These are phyloP conservation scores for Craniophora ligustri DNA, from an alignment of 2,888 invertebrate species.

Conservation along the genomic window DNA sequence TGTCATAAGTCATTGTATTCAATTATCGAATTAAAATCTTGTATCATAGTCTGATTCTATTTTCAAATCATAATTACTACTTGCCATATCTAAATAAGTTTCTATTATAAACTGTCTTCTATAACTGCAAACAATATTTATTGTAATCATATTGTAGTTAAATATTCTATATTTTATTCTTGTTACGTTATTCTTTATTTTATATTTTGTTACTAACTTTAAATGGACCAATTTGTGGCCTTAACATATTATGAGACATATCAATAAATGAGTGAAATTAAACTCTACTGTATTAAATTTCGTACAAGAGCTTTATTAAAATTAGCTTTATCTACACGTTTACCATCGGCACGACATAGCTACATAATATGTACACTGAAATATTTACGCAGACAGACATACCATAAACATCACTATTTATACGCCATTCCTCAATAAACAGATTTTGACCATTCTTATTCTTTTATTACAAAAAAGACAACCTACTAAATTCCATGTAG, in stretches of 20 bases:
- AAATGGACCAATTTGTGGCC: slow-evolving; percentile 62
- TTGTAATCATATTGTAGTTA: slow-evolving; percentile 44
- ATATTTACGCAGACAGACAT: slow-evolving; percentile 57
- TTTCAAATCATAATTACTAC: slow-evolving; percentile 16
- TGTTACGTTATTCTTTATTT: slow-evolving; percentile 50
- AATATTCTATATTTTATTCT: slow-evolving; percentile 51
- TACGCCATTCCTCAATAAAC: slow-evolving; percentile 81
- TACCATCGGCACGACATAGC: slow-evolving; percentile 60
- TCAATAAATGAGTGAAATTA: slow-evolving; percentile 56
- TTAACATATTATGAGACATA: slow-evolving; percentile 59
- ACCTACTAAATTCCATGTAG: background rate
- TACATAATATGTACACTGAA: slow-evolving; percentile 61
- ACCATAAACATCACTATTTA: slow-evolving; percentile 64
- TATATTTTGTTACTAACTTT: slow-evolving; percentile 53
- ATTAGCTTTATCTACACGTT: slow-evolving; percentile 64
- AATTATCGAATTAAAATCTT: slow-evolving; percentile 23
- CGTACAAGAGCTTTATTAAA: slow-evolving; percentile 68
- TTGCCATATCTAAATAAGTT: slow-evolving; percentile 4
- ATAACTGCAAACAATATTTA: slow-evolving; percentile 25
- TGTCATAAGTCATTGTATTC: slow-evolving; percentile 43
- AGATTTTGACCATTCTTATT: slow-evolving; percentile 65
- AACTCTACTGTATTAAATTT: slow-evolving; percentile 60
- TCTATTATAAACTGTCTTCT: slow-evolving; percentile 20
- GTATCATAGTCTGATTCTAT: slow-evolving; percentile 25
- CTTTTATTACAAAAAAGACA: slow-evolving; percentile 52